phyloP scores from a whole-genome alignment of 2,113 vertebrate species.

The Puffinus mauretanicus region DNA sequence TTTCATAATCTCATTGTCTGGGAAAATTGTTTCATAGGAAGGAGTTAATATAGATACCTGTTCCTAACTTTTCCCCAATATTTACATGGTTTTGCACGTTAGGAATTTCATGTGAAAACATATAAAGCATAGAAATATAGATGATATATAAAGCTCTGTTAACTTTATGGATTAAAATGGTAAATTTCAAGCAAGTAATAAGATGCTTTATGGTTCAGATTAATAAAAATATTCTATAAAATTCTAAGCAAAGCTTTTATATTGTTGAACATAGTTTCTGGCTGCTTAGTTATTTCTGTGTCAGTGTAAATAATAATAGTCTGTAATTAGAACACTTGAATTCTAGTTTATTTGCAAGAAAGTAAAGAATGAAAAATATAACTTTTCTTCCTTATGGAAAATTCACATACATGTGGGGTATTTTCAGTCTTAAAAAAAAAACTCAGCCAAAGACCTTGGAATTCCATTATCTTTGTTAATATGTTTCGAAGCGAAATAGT shows the following conservation, averaged over 20 bases:
- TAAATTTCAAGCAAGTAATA: not conserved
- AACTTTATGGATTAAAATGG: not conserved
- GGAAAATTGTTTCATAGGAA: not conserved
- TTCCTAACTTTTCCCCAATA: not conserved
- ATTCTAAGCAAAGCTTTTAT: not conserved
- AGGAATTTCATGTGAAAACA: not conserved
- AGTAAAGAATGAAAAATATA: not conserved
- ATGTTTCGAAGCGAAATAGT: not conserved
- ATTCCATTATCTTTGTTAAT: not conserved
- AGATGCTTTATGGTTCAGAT: not conserved
- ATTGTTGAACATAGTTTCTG: not conserved
- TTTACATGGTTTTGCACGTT: not conserved
- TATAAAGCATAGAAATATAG: not conserved
- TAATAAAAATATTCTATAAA: not conserved
- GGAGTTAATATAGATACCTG: not conserved
- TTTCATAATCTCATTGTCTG: not conserved
- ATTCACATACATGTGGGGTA: fast-evolving
- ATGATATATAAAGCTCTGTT: not conserved
- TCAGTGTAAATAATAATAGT: not conserved
- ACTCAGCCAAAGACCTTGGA: not conserved
- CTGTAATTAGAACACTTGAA: not conserved
- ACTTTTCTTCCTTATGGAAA: not conserved
- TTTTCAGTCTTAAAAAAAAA: not conserved
- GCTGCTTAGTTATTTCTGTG: not conserved
- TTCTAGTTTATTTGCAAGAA: not conserved